Percentiles rank a stretch among this genome's conserved stretches.
These are phyloP conservation scores for Syrrhaptes paradoxus DNA, from an alignment of 2,113 vertebrate species.

Conservation along the genomic window DNA sequence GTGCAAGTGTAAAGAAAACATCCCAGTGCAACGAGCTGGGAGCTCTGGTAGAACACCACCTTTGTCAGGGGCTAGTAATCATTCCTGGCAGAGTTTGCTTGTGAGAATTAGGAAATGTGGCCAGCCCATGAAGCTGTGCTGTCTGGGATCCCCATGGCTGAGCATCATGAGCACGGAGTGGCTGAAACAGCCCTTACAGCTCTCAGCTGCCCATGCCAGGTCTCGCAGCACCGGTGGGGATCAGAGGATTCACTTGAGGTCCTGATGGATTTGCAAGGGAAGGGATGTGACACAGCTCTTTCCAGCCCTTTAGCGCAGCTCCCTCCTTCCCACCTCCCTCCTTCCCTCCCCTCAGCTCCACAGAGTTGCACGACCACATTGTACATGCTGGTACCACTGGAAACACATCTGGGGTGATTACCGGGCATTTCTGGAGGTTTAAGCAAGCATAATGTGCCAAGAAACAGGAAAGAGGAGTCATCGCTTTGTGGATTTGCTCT, in stretches of 20 bases:
- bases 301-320: not conserved
- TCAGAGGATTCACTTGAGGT: fast-evolving
- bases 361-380: fast-evolving
- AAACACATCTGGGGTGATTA: not conserved
- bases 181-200: fast-evolving
- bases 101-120: not conserved
- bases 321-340: not conserved
- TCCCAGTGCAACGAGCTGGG: not conserved
- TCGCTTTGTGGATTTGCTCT: not conserved
- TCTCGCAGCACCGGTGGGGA: fast-evolving
- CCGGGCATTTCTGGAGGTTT: not conserved
- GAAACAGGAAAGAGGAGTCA: not conserved
- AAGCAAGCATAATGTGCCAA: not conserved
- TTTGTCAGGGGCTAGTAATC: not conserved
- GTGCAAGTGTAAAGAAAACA: not conserved
- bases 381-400: not conserved
- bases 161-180: fast-evolving
- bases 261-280: not conserved
- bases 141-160: not conserved
- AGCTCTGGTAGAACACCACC: not conserved
- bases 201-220: fast-evolving
- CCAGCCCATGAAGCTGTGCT: not conserved
- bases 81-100: not conserved
- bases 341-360: not conserved
- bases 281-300: fast-evolving